phyloP scores from a whole-genome alignment of 2,888 invertebrate genomes.

The Pachydiplax longipennis region DNA sequence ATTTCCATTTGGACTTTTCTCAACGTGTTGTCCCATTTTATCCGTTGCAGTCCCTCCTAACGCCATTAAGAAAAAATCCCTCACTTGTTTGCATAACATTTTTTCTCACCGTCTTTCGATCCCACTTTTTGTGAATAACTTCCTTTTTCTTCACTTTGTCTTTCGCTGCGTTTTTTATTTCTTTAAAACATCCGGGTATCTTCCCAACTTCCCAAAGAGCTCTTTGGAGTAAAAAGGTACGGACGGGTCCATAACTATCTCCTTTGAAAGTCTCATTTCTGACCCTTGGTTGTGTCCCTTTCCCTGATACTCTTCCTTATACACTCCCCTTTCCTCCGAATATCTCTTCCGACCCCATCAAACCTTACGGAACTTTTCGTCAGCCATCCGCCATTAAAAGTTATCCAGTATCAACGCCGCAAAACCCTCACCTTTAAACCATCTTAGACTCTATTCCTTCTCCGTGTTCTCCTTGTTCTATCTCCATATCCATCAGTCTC shows the following conservation, averaged over 20 bases:
- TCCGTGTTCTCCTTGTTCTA: not conserved
- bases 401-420: not conserved
- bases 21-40: not conserved
- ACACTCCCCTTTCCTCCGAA: not conserved
- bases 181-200: not conserved
- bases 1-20: not conserved
- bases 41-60: not conserved
- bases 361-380: conserved; percentile 28
- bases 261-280: not conserved
- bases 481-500: not conserved
- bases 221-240: not conserved
- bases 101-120: not conserved
- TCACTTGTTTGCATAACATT: not conserved
- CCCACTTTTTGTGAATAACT: not conserved
- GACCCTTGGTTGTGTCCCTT: not conserved
- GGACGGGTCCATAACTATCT: not conserved
- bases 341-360: not conserved
- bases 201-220: not conserved
- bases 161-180: not conserved
- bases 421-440: not conserved
- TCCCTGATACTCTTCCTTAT: not conserved
- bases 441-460: not conserved
- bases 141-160: not conserved
- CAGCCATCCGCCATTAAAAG: conserved; percentile 44
- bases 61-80: not conserved